Base-by-base conservation (phyloP, 2,888 invertebrate species). In the Oscheius sp. region DNA sequence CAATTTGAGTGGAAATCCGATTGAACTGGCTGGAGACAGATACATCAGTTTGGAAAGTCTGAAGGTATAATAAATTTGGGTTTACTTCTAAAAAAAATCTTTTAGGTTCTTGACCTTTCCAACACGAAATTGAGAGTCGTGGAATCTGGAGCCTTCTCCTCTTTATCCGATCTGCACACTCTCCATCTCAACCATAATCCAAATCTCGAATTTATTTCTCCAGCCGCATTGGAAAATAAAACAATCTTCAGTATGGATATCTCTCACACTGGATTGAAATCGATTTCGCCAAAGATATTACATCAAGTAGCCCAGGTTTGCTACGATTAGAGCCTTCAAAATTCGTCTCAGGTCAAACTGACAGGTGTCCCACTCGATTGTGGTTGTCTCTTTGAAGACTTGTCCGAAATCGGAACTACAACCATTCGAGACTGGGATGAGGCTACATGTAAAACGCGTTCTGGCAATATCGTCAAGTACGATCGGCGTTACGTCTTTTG, bases 351-450 rank as follows among this genome's bases (percentile, higher is more conserved):
- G 64, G 34, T 64, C 23, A 1, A 25, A 17, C n/a, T 67, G 25
- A 8, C 42, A 23, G 68, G 68, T 23, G 57, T 53, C 0, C 34
- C 57, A 0, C 23, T 76, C 6, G 76, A 76, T 58, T 76, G 76
- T 48, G 70, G 72, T 3, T 76, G 76, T 27, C 34, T 66, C 20
- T 50, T 67, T 0, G 42, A 64, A 17, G 61, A 71, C 31, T 65
- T 76, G 50, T 39, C 63, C 0, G 64, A 69, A 8, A 53, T 69
- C 25, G 72, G 70, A 5, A 69, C 69, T 17, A 70, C 73, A 2
- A 74, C 76, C 4, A 71, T 76, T 3, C 50, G 65, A 15, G 76
- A 76, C 46, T 76, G 76, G 76, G 66, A 69, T n/a, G 37, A 69
- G 12, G 69, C 72, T 17, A 71, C 70, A 1, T 76, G 76, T 39